Base-by-base conservation (phyloP, 2,888 invertebrate species). In the Allacma fusca region DNA sequence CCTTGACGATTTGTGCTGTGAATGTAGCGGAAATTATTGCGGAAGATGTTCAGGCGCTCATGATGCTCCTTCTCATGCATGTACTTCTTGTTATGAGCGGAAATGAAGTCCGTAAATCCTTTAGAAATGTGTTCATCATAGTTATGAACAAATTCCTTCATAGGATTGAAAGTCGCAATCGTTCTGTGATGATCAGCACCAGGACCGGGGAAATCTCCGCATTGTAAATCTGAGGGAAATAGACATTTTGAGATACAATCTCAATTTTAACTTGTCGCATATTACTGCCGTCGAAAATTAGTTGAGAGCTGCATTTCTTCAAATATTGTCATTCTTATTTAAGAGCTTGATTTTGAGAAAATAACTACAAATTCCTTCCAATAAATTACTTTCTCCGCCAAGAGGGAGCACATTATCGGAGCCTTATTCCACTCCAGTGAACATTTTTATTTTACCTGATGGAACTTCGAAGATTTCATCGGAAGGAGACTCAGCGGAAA, bases 151-250 rank as follows among this genome's bases (percentile, higher is more conserved):
- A 94, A 97, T 88, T 98, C 97, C 82, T 90, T 91, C 93, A 97
- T 96, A 0, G 97, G 97, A 88, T 97, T 97, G 87, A 96, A 95
- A 0, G 94, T 92, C 74, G 93, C 92, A 85, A 91, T 88, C n/a
- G 82, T 82, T 50, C 76, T 59, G 50, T 81, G 82, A 86, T 94
- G 93, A 21, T 89, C 89, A 7, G 89, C 88, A 0, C 94, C 94
- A 0, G 97, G 97, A 0, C 96, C 96, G 0, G 97, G 96, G 88
- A 96, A 97, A 19, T 91, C 90, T 1, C 90, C 88, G 85, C 94
- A 95, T 16, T 90, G 88, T 85, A 91, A 85, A 77, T 89, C 93
- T 93, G 85, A 28, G 19, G n/a, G n/a, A n/a, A n/a, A n/a, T n/a
- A n/a, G n/a, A n/a, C n/a, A n/a, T n/a, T n/a, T n/a, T n/a, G n/a